These are phyloP conservation scores for Delia radicum DNA, from an alignment of 1,140 invertebrate species.

Conservation along the genomic window DNA sequence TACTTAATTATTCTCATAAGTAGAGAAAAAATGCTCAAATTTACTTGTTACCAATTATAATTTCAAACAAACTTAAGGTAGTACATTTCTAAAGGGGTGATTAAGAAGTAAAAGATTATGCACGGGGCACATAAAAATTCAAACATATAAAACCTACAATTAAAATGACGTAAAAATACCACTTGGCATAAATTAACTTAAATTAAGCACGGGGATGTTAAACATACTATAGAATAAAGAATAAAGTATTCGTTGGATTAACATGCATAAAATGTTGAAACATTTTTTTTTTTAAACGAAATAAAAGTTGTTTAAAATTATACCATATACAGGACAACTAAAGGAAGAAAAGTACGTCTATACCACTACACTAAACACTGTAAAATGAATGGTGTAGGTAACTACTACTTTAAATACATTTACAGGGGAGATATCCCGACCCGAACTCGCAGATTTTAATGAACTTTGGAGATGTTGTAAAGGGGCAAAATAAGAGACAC, in stretches of 20 bases:
- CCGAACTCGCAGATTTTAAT: no score
- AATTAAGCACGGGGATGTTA: neutral
- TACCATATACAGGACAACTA: no score
- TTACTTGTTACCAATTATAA: neutral
- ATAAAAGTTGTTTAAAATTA: neutral
- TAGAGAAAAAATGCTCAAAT: neutral
- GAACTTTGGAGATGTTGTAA: no score
- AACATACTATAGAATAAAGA: neutral
- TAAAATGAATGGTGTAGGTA: neutral
- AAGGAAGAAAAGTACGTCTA: neutral
- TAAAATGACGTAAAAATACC: slow-evolving; percentile 13
- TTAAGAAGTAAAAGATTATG: no score
- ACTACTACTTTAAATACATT: neutral
- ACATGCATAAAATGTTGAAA: neutral
- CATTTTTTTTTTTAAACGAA: neutral
- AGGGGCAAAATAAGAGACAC: no score
- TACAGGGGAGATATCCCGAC: no score
- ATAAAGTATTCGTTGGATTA: neutral
- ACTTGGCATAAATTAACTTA: slow-evolving; percentile 19
- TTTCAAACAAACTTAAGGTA: neutral
- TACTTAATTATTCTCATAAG: neutral
- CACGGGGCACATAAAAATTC: neutral
- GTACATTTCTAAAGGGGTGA: no score
- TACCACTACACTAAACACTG: neutral
- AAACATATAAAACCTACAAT: neutral